A percentile compares a stretch with the other conserved stretches of the same genome.
Conservation (phyloP, 2,113 vertebrate genomes). For the Paradisaea rubra region DNA sequence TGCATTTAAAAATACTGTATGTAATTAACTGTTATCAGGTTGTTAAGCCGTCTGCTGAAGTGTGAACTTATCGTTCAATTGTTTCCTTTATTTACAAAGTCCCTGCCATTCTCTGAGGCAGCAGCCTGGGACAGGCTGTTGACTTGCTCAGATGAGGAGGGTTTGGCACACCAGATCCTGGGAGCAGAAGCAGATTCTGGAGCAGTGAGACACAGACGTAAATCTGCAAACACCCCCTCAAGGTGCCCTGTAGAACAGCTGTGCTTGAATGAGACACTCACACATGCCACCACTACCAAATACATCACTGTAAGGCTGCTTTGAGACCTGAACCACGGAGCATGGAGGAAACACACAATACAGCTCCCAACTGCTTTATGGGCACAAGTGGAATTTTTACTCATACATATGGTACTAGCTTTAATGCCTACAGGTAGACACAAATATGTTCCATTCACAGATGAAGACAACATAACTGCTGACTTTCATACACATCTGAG, state of each 20-base stretch:
- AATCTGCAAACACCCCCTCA: slow-evolving; percentile 1
- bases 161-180: slow-evolving; percentile 12
- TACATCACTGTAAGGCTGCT: not conserved
- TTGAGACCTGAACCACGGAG: not conserved
- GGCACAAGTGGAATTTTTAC: not conserved
- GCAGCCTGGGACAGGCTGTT: slow-evolving; percentile 51
- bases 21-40: slow-evolving; percentile 65
- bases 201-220: not conserved
- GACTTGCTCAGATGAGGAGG: slow-evolving; percentile 54
- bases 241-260: not conserved
- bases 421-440: not conserved
- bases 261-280: not conserved
- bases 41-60: slow-evolving; percentile 70
- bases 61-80: slow-evolving; percentile 70
- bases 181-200: slow-evolving; percentile 16
- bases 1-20: slow-evolving; percentile 55
- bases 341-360: not conserved
- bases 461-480: not conserved
- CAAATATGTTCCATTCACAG: not conserved
- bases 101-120: slow-evolving; percentile 23
- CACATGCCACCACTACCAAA: not conserved
- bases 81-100: slow-evolving; percentile 72
- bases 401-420: not conserved
- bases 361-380: not conserved
- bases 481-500: not conserved